Base-by-base conservation (phyloP, 1,140 invertebrate species). In the Paraescarpia echinospica region DNA sequence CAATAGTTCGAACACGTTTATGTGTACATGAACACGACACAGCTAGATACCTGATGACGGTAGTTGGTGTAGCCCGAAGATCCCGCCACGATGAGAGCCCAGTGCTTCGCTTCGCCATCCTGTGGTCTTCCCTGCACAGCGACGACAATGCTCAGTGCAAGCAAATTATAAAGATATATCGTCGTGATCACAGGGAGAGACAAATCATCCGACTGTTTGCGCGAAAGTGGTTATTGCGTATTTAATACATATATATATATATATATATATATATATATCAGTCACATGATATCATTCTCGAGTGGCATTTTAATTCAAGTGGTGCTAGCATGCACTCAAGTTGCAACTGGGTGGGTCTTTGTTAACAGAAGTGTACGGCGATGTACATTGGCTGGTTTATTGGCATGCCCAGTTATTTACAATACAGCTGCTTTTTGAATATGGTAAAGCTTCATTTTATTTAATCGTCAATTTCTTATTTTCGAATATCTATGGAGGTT, bases 11-110 rank as follows among this genome's bases (percentile, higher is more conserved):
- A 77, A 31, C 22, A 27, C 8, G 59, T 77, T 77, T 4, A 2
- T 77, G 8, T 27, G 59, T 31, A 77, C 4, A 18, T 18, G 0
- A 27, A 18, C 59, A 77, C 22, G 59, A 77, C 59, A 77, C 59
- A 31, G 59, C 59, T 77, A 22, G 59, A 4, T 77, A 97, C 97
- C 96, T 97, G 97, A 95, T 97, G 97, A 93, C 97, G 95, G 94
- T 97, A 97, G 94, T 97, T 97, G 91, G 95, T 95, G 94, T 95
- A 97, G 33, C 95, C 95, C 94, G 96, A 96, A 0, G 97, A 97
- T 31, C 97, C 97, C 89, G 97, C 97, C 12, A 97, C 97, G 14
- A 97, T 94, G 9, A 97, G 93, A 33, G 96, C 97, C 97, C 97
- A 97, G 90, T 97, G 95, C 22, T 77, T 77, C 59, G 59, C 8